Evolutionary conservation across 2,113 vertebrate genomes (phyloP).

Genomic region (Excalfactoria chinensis): DNA sequence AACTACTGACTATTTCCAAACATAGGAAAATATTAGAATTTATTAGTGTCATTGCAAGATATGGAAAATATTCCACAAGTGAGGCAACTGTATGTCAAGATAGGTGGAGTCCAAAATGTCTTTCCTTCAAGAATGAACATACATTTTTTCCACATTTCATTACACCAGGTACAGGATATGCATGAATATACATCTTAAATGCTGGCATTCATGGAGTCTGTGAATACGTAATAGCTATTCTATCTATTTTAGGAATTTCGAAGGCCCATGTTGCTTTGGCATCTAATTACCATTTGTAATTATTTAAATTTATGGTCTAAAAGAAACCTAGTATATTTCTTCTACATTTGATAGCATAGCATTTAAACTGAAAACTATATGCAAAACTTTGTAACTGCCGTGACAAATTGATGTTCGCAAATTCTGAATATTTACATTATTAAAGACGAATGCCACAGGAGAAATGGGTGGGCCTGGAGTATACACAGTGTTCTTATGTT

Average conservation of each 20-base stretch:
- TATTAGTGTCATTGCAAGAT: slow-evolving; percentile 57
- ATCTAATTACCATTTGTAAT: slow-evolving; percentile 4
- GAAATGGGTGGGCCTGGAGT: background rate
- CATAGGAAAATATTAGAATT: slow-evolving; percentile 60
- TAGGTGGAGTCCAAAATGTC: slow-evolving; percentile 37
- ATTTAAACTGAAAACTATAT: background rate
- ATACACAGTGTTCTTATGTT: background rate
- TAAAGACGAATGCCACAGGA: slow-evolving; percentile 8
- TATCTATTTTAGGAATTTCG: slow-evolving; percentile 63
- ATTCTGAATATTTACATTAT: slow-evolving; percentile 30
- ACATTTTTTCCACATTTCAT: slow-evolving; percentile 54
- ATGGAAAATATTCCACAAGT: slow-evolving; percentile 48
- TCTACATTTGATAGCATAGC: background rate
- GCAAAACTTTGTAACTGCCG: background rate
- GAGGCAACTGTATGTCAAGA: slow-evolving; percentile 50
- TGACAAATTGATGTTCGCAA: slow-evolving; percentile 1
- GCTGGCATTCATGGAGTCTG: slow-evolving; percentile 1
- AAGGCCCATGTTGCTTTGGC: background rate
- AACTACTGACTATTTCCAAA: slow-evolving; percentile 66
- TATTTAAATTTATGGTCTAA: slow-evolving; percentile 34
- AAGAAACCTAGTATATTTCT: background rate
- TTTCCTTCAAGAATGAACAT: slow-evolving; percentile 57
- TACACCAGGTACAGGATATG: slow-evolving; percentile 15
- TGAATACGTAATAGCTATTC: slow-evolving; percentile 13
- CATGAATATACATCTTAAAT: slow-evolving; percentile 35